Evolutionary conservation across 2,113 vertebrate genomes (phyloP).

Genomic region (Butastur rufipennis): DNA sequence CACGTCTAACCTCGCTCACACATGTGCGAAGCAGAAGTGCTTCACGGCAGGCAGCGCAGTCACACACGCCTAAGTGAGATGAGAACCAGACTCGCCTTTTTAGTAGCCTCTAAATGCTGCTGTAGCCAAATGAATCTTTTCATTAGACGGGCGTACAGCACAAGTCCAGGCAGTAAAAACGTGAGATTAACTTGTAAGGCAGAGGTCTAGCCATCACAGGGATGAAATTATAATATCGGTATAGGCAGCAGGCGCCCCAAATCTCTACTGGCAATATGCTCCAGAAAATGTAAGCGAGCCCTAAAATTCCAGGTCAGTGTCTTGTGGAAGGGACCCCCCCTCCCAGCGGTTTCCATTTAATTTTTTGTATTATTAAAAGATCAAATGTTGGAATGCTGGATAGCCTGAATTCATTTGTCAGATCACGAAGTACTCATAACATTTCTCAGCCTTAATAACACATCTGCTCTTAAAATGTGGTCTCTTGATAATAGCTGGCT

Average conservation of each 20-base stretch:
- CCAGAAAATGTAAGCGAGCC: neutral
- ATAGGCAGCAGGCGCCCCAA: neutral
- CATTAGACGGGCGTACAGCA: neutral
- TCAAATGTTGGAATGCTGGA: slow-evolving; percentile 77
- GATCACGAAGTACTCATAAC: slow-evolving; percentile 85
- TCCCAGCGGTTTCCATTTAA: slow-evolving; percentile 51
- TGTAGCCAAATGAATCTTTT: neutral
- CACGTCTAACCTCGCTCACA: neutral
- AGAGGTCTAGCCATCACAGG: neutral
- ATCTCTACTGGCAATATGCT: neutral
- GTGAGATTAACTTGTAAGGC: fast-evolving
- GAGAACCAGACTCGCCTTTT: neutral
- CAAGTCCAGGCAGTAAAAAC: neutral
- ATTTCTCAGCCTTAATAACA: slow-evolving; percentile 85
- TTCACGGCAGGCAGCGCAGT: neutral
- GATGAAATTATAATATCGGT: neutral
- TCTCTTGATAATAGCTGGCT: slow-evolving; percentile 85
- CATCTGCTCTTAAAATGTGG: slow-evolving; percentile 86
- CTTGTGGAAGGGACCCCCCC: neutral
- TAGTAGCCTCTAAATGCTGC: neutral
- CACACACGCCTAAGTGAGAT: neutral
- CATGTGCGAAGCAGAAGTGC: neutral
- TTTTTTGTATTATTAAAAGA: slow-evolving; percentile 75
- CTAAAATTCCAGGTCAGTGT: slow-evolving; percentile 14
- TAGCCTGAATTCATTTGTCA: slow-evolving; percentile 82